These are phyloP conservation scores for Seladonia tumulorum DNA, from an alignment of 2,888 invertebrate species.

Conservation along the genomic window DNA sequence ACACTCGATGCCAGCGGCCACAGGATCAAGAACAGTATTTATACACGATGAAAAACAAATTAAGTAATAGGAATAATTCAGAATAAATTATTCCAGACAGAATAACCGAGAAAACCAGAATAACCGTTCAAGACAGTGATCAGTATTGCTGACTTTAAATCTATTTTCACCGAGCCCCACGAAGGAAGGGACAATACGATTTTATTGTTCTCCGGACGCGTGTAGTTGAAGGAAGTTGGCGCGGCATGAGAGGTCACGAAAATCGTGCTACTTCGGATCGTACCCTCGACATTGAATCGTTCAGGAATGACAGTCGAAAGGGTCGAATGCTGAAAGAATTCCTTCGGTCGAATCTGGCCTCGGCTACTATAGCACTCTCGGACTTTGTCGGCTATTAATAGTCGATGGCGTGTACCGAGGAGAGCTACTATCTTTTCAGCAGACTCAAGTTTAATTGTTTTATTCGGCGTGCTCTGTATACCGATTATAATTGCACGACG, in stretches of 20 bases:
- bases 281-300: constrained; percentile 71
- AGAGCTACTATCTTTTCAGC: constrained; percentile 65
- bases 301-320: constrained; percentile 47
- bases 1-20: too few species aligned
- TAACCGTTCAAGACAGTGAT: background rate
- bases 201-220: background rate
- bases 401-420: constrained; percentile 55
- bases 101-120: background rate
- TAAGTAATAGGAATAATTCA: too few species aligned
- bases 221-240: constrained; percentile 5
- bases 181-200: background rate
- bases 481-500: constrained; percentile 33
- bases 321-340: constrained; percentile 62
- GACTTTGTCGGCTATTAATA: constrained; percentile 72
- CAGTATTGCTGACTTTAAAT: background rate
- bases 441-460: constrained; percentile 56
- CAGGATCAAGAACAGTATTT: too few species aligned
- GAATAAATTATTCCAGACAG: background rate
- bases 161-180: too few species aligned
- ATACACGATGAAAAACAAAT: too few species aligned
- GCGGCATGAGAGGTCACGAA: constrained; percentile 6
- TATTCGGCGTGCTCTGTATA: constrained; percentile 39
- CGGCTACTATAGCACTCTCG: constrained; percentile 62
- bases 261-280: constrained; percentile 35
- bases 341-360: constrained; percentile 66